A percentile compares a stretch with the other conserved stretches of the same genome.
Conservation (phyloP, 1,140 invertebrate species). For the Sinella curviseta region DNA sequence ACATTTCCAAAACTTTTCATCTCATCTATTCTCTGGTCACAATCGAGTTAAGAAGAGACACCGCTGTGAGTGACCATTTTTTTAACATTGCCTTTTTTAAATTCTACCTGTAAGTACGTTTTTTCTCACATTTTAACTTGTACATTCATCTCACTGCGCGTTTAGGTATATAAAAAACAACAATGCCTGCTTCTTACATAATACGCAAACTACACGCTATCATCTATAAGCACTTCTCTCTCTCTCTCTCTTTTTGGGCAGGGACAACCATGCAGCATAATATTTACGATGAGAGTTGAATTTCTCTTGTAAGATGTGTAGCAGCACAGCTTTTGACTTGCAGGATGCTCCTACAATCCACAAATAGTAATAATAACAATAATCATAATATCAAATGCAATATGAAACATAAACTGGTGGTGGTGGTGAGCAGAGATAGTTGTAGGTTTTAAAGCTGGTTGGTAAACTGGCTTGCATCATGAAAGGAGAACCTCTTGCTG, state of each 20-base stretch:
- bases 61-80: conserved; percentile 16
- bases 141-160: neutral
- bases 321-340: no score
- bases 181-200: no score
- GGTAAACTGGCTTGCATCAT: neutral
- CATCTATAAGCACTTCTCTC: neutral
- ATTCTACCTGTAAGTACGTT: neutral
- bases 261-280: neutral
- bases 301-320: no score
- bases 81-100: no score
- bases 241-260: no score
- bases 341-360: no score
- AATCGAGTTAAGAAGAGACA: neutral
- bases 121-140: no score
- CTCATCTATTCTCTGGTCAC: conserved; percentile 9
- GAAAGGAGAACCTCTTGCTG: neutral
- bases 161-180: no score
- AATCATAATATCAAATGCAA: conserved; percentile 1
- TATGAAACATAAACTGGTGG: conserved; percentile 3
- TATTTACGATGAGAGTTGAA: neutral
- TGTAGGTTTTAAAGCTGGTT: neutral
- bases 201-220: no score
- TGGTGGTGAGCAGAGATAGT: neutral
- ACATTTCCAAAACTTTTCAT: neutral
- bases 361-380: neutral